Base-by-base conservation (phyloP, 2,113 vertebrate species). In the Ptilorrhoa leucosticta region DNA sequence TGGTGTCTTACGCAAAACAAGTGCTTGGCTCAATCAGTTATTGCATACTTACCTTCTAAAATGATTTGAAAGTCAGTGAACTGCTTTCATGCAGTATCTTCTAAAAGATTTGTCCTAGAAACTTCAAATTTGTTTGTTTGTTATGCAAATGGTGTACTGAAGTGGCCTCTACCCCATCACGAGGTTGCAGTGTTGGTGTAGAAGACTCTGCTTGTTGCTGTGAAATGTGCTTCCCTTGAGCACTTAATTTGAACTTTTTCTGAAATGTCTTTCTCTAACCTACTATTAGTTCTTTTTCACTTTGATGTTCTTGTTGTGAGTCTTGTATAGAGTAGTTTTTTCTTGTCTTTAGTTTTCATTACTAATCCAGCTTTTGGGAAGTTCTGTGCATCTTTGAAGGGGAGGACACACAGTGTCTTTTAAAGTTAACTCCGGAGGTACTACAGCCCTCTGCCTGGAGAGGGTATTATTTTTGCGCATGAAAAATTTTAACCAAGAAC, bases 41-140 rank as follows among this genome's bases (percentile, higher is more conserved):
- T 86, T 90, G 64, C 90, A 30, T 90, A 75, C 65, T 93, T 80
- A 26, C 42, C 20, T 71, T 68, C 40, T 87, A 57, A 79, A 92
- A 69, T 79, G 15, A 61, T 39, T 81, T 90, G 35, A 44, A 90
- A 94, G 71, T 83, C 86, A 63, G n/a, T 24, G 28, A 58, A 20
- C 22, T 84, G n/a, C 31, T 77, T 94, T 94, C 60, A 75, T 90
- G 76, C 37, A 47, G 15, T 61, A 7, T 68, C 48, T 92, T 75
- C 17, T 75, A 7, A 35, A 83, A 64, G 26, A 39, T 66, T 83
- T 89, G 88, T 82, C 94, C 94, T 87, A 79, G 89, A 96, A 95
- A 93, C 88, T 93, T 96, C 83, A 61, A 6, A 19, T 71, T 42
- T 27, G 37, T 54, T 64, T 68, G 54, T 58, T 64, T 58, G 16